Conservation (phyloP, 1,140 invertebrate species). For the Psix sp. region DNA sequence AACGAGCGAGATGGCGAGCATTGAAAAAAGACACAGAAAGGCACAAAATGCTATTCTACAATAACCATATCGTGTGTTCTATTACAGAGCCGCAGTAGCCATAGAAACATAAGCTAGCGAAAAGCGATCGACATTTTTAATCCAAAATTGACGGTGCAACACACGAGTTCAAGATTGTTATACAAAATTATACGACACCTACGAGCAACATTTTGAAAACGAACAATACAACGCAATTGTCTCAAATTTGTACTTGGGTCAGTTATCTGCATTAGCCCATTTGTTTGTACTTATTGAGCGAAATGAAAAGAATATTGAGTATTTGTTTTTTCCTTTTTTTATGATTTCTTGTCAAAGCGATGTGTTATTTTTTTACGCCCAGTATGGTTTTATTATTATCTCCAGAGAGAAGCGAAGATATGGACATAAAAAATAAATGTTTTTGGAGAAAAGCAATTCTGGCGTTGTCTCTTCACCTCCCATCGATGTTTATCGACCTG, state of each 20-base stretch:
- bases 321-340: too few relatives aligned
- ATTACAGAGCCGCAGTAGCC: constrained; percentile 64
- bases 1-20: not conserved
- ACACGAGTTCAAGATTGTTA: too few relatives aligned
- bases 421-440: constrained; percentile 28
- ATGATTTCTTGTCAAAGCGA: constrained; percentile 17
- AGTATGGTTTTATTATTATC: constrained; percentile 19
- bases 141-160: constrained; percentile 8
- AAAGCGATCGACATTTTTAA: constrained; percentile 3
- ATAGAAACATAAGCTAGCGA: constrained; percentile 46
- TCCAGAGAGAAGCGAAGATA: too few relatives aligned
- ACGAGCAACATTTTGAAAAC: too few relatives aligned
- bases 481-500: constrained; percentile 28
- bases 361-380: constrained; percentile 40
- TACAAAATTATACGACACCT: too few relatives aligned
- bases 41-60: constrained; percentile 32
- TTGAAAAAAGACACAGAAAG: constrained; percentile 9
- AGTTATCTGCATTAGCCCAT: too few relatives aligned
- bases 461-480: too few relatives aligned
- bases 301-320: too few relatives aligned
- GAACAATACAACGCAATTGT: too few relatives aligned
- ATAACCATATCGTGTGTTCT: constrained; percentile 70
- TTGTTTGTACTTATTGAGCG: constrained; percentile 7
- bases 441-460: constrained; percentile 18
- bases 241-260: too few relatives aligned